Evolutionary conservation across 2,113 vertebrate genomes (phyloP), one percentile per base, ranked within the genome.

Genomic region (Lagopus muta): DNA sequence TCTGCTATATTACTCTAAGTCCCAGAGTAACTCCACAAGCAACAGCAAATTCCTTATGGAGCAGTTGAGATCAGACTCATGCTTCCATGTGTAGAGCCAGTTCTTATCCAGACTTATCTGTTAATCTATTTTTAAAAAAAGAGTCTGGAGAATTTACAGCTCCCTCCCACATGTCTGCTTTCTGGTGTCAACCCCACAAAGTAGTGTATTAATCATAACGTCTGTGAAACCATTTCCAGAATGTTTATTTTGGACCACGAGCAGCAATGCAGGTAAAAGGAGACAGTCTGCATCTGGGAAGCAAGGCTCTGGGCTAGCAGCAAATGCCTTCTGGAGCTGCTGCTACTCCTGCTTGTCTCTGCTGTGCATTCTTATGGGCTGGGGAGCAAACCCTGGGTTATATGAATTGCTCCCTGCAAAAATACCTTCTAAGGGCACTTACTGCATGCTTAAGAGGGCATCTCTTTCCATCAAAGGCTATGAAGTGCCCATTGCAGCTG

Each of bases 81-180:
- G 55, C 86, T 81, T 77, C 30, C 32, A 2, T 90, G 52, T 81
- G 80, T 55, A 55, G 36, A 95, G 57, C 48, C 86, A 57, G 80
- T 84, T 76, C 57, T 94, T 65, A 89, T 11, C 58, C 85, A 91
- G 84, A 61, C 48, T 89, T 79, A 42, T 71, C 7, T 94, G 75
- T 82, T 69, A 8, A 87, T 91, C 87, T 95, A 71, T 95, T 93
- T 89, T n/a, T 36, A 24, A 74, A 74, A 74, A 25, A 58, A 81
- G 93, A 90, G 21, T 38, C 90, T 95, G 88, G 86, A 90, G 92
- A 88, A 82, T 94, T 86, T 88, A 75, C 88, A 92, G 80, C 92
- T 94, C 88, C 69, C 88, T 95, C 90, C 92, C 77, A 88, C 86
- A 18, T 40, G 80, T 88, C 90, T 96, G 93, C 86, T 80, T 93